Base-by-base conservation (phyloP, 2,888 invertebrate species). In the Drosophila parthenogenetica region DNA sequence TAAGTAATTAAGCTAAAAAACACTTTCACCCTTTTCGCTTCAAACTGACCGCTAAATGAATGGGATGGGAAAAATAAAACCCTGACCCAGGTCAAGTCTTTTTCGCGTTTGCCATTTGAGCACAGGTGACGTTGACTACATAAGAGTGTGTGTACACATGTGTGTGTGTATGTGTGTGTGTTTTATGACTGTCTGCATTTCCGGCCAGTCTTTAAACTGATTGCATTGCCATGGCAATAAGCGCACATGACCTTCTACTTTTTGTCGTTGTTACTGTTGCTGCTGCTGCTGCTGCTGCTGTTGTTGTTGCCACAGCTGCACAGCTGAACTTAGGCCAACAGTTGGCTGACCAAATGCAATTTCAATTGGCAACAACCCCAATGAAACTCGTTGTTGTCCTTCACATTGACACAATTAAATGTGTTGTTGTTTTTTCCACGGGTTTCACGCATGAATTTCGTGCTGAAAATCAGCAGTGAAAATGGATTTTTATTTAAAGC, bases 391-490 rank as follows among this genome's bases (percentile, higher is more conserved):
- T 25, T 19, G 16, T 53, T 57, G 74, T 63, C 86, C 82, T 81
- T 79, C 77, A 58, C 82, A 81, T 88, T 88, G 89, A 86, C 89
- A 88, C 75, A 79, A 79, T 83, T 85, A 8, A 29, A 63, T 53
- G 61, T 76, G 32, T 54, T 35, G 46, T 14, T 39, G 29, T 10
- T 5, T 1, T 74, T 76, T 62, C 81, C 29, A 29, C 2, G 2
- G 29, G 7, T 29, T 29, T 29, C 25, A 35, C 8, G 17, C 25
- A 35, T 37, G 35, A 75, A 17, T 42, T 29, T 16, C 3, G 29
- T 2, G 29, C 25, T 29, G 13, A 16, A 7, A 17, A 40, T 13
- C 16, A 16, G 11, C 14, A 14, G 16, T 5, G 19, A 4, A 16
- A 40, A 2, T 40, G 17, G 25, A 16, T 25, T 5, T 3, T 8